A percentile compares a stretch with the other conserved stretches of the same genome.
Conservation (phyloP, 2,797 vertebrate species). For the Rousettus madagascariensis region DNA sequence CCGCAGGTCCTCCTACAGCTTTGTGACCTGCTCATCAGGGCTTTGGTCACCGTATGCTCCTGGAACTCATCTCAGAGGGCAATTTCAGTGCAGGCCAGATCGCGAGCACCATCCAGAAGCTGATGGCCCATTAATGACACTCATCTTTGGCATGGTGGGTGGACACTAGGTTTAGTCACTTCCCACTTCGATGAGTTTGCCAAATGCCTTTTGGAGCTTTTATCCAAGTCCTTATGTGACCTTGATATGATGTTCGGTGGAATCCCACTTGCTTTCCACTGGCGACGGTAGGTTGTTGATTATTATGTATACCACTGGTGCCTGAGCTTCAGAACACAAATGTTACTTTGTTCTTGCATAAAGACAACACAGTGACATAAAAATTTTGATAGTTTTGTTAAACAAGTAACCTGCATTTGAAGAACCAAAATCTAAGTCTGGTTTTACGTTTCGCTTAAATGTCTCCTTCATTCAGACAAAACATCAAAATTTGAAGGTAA, state of each 20-base stretch:
- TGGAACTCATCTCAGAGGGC: not conserved
- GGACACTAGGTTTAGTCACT: not conserved
- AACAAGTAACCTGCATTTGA: not conserved
- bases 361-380: not conserved
- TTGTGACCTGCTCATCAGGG: not conserved
- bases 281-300: not conserved
- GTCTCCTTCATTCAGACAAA: not conserved
- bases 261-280: not conserved
- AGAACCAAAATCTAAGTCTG: not conserved
- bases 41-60: not conserved
- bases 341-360: not conserved
- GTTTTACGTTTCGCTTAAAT: not conserved
- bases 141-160: not conserved
- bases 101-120: not conserved
- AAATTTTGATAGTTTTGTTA: slow-evolving; percentile 29
- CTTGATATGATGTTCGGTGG: not conserved
- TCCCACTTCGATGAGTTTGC: not conserved
- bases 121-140: not conserved
- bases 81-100: not conserved
- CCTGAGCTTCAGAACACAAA: not conserved
- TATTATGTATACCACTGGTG: not conserved
- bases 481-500: not conserved
- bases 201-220: not conserved
- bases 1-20: not conserved
- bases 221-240: not conserved